phyloP scores from a whole-genome alignment of 1,140 invertebrate genomes.

The honey bee (Apis mellifera) region DNA sequence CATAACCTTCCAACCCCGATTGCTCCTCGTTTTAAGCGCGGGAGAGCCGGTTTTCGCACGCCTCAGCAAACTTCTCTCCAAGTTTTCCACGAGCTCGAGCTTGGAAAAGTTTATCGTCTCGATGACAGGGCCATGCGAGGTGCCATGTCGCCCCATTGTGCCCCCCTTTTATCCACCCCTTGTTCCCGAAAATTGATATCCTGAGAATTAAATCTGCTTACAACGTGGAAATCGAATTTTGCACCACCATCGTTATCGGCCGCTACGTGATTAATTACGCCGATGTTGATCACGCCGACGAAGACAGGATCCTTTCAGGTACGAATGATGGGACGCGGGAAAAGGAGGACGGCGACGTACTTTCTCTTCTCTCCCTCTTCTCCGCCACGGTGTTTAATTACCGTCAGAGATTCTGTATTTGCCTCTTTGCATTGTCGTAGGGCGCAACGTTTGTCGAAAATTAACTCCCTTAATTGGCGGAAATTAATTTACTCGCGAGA shows the following conservation, averaged over 20 bases:
- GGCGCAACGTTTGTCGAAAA: neutral
- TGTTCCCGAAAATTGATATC: neutral
- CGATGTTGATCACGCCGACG: slow-evolving; percentile 8
- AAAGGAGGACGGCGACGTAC: neutral
- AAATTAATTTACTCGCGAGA: slow-evolving; percentile 3
- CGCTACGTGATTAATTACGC: slow-evolving; percentile 13
- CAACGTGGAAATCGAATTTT: slow-evolving; percentile 29
- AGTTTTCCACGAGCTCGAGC: slow-evolving; percentile 35
- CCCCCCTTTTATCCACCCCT: neutral
- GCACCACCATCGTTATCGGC: neutral
- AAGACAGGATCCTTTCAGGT: neutral
- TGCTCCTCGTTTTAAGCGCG: slow-evolving; percentile 40
- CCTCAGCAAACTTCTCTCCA: slow-evolving; percentile 34
- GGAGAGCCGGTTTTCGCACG: slow-evolving; percentile 45
- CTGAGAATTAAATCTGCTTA: slow-evolving; percentile 23
- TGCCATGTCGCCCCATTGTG: neutral
- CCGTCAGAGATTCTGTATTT: neutral
- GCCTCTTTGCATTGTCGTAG: neutral
- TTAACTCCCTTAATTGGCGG: slow-evolving; percentile 5
- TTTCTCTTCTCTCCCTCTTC: neutral
- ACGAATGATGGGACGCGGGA: neutral
- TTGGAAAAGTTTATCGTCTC: neutral
- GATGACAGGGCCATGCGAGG: neutral
- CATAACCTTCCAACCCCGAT: slow-evolving; percentile 8
- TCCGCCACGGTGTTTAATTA: slow-evolving; percentile 10